Base-by-base conservation (phyloP, 2,888 invertebrate genomes). In the Cataglyphis cursor region DNA sequence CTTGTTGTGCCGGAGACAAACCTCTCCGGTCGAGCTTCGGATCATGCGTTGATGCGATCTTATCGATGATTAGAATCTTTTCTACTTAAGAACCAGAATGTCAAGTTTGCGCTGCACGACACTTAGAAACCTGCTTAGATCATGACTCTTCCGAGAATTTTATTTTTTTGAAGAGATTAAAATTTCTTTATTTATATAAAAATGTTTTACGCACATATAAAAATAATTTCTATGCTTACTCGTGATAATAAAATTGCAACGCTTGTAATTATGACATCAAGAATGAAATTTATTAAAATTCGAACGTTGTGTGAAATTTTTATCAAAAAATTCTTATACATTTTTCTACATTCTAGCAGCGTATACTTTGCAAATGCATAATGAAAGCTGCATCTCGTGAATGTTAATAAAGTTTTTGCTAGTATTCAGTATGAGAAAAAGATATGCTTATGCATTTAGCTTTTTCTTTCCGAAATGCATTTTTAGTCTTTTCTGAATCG, bases 11-110 rank as follows among this genome's bases (percentile, higher is more conserved):
- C 72, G 41, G 68, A 76, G 76, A 76, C 68, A 41, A 70, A 57
- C 41, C 72, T 70, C 74, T 75, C 51, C 72, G 65, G 24, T 48
- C 35, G 35, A 75, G 48, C 31, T 41, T 61, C 28, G 44, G 44
- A 74, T 44, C 74, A 74, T 76, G 75, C 75, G 65, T 64, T 44
- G 64, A 74, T 76, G 75, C 75, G 75, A 51, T 68, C 72, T 51
- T 24, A 51, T 35, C 78, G 72, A 10, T 57, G 41, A 70, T 72
- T 57, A 78, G 72, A 35, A 15, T 70, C 76, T 70, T 3, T 10
- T 18, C n/a, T 57, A 68, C 15, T n/a, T 57, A 1, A 68, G 51
- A 78, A 41, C 28, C 73, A 28, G 57, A 57, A 21, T 21, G 51
- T 41, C 41, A 57, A 57, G 73, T 72, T 76, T 15, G 12, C 12